Percentiles rank a stretch among this genome's conserved stretches.
Conservation (phyloP, 2,797 vertebrate species). For the Hyperoplus lanceolatus region DNA sequence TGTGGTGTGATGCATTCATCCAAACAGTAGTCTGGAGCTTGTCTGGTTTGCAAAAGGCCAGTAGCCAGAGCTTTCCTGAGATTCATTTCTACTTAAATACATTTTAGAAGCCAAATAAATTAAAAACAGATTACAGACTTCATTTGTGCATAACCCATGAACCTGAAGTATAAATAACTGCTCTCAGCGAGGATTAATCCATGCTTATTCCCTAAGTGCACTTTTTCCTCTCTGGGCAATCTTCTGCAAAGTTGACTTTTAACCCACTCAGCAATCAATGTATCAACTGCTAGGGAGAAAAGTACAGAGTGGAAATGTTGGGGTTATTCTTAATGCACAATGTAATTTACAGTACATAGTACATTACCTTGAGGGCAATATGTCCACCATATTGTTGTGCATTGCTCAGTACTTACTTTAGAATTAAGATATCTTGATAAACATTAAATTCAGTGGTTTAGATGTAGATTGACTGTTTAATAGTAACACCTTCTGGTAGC, state of each 20-base stretch:
- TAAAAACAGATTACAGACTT: slow-evolving; percentile 51
- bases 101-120: slow-evolving; percentile 54
- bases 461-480: background rate
- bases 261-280: slow-evolving; percentile 43
- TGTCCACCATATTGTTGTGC: too few relatives aligned
- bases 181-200: slow-evolving; percentile 51
- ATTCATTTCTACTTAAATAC: slow-evolving; percentile 35
- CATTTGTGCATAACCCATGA: slow-evolving; percentile 54
- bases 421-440: too few relatives aligned
- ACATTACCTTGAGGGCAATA: background rate
- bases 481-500: background rate
- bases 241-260: slow-evolving; percentile 52
- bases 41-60: slow-evolving; percentile 28
- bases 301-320: background rate
- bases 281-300: slow-evolving; percentile 29
- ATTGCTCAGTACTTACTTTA: too few relatives aligned
- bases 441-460: too few relatives aligned
- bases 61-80: slow-evolving; percentile 13
- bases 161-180: slow-evolving; percentile 50
- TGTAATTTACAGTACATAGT: background rate
- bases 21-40: slow-evolving; percentile 14
- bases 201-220: slow-evolving; percentile 48
- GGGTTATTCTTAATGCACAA: background rate
- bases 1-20: slow-evolving; percentile 42
- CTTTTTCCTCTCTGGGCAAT: slow-evolving; percentile 32